These are phyloP conservation scores for Paraplagusia blochii DNA, from an alignment of 2,113 vertebrate species.

Conservation along the genomic window DNA sequence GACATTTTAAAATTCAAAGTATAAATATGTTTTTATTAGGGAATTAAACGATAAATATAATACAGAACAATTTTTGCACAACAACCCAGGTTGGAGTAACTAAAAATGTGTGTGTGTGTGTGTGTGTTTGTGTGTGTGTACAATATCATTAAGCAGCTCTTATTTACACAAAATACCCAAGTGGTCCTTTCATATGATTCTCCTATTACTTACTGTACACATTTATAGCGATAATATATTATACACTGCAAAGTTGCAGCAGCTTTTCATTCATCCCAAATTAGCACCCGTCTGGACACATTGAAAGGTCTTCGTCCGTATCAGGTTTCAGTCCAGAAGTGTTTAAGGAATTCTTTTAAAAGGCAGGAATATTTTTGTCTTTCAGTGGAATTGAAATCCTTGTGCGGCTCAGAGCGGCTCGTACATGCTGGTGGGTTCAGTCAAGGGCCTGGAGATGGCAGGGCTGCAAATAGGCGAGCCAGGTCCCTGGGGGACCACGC, in stretches of 20 bases:
- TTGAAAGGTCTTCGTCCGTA: neutral
- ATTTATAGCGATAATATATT: no score
- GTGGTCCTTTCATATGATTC: conserved; percentile 31
- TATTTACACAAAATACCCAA: conserved; percentile 30
- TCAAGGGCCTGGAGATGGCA: conserved; percentile 5
- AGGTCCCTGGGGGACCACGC: conserved; percentile 54
- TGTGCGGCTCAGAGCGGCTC: conserved; percentile 20
- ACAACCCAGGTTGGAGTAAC: conserved; percentile 2
- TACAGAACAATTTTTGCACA: conserved; percentile 75
- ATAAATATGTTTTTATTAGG: conserved; percentile 82
- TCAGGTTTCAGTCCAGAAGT: neutral
- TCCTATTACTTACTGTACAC: no score
- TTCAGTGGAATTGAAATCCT: conserved; percentile 7
- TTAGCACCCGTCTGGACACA: neutral
- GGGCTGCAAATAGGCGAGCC: conserved; percentile 41
- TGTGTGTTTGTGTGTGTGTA: neutral
- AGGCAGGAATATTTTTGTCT: conserved; percentile 3
- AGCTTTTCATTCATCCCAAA: neutral
- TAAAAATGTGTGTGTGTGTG: neutral
- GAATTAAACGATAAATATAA: conserved; percentile 80
- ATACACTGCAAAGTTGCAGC: no score
- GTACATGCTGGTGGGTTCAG: conserved; percentile 27
- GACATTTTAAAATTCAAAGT: conserved; percentile 41
- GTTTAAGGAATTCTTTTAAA: conserved; percentile 14
- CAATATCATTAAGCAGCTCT: conserved; percentile 5